Percentiles rank a stretch among this genome's conserved stretches.
These are phyloP conservation scores for Gonocerus acuteangulatus DNA, from an alignment of 2,888 invertebrate genomes.

Conservation along the genomic window DNA sequence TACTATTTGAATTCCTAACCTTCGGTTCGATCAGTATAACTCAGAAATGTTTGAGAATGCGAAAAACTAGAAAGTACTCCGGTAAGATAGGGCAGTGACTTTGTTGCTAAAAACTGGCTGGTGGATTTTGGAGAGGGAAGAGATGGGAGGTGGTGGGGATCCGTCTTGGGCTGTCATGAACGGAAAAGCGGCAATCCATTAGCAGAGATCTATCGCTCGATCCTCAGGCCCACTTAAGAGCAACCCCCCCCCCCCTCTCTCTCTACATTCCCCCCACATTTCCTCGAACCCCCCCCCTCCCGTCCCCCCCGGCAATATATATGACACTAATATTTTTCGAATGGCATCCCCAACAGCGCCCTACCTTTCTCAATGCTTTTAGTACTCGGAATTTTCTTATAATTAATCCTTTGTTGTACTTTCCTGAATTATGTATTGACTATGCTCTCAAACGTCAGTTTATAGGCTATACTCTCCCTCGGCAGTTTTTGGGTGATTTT, in stretches of 20 bases:
- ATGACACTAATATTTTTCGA: conserved; percentile 22
- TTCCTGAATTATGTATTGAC: too few species aligned
- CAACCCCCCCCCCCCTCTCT: neutral
- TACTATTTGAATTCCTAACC: too few species aligned
- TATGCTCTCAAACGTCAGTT: too few species aligned
- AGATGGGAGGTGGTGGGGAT: neutral
- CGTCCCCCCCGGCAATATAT: conserved; percentile 2
- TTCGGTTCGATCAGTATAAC: too few species aligned
- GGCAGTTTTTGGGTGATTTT: too few species aligned
- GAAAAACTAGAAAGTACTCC: too few species aligned
- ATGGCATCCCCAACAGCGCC: conserved; percentile 2
- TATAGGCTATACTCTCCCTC: too few species aligned
- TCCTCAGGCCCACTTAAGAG: conserved; percentile 5
- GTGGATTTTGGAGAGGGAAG: neutral
- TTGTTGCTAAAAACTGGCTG: neutral
- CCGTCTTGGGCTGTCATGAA: conserved; percentile 2
- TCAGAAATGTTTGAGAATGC: too few species aligned
- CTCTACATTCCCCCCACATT: neutral
- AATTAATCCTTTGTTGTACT: too few species aligned
- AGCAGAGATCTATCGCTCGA: conserved; percentile 16
- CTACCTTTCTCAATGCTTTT: too few species aligned
- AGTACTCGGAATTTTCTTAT: too few species aligned
- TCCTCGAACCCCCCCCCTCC: neutral
- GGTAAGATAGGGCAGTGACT: too few species aligned
- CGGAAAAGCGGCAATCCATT: conserved; percentile 12